A percentile compares a stretch with the other conserved stretches of the same genome.
Evolutionary conservation across 2,113 vertebrate species (phyloP).

Genomic region (Procavia capensis): DNA sequence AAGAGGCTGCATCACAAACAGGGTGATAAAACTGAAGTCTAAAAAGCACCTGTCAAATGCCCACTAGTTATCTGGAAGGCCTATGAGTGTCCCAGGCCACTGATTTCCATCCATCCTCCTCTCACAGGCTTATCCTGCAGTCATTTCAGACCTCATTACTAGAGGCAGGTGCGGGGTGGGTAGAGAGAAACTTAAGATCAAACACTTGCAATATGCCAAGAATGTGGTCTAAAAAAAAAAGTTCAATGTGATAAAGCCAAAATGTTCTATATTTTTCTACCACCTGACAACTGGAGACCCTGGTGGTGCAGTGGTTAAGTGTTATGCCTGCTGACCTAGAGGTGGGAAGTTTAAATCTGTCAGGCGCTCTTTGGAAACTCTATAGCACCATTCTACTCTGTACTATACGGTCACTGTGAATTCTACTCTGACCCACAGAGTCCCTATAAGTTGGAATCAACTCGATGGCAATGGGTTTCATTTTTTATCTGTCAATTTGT

Average conservation of each 20-base stretch:
- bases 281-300: too few species aligned
- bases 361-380: too few species aligned
- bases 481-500: neutral
- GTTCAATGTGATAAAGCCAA: rapidly evolving
- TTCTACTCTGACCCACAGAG: too few species aligned
- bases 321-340: too few species aligned
- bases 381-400: too few species aligned
- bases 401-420: too few species aligned
- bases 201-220: neutral
- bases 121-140: neutral
- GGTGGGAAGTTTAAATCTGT: too few species aligned
- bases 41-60: neutral
- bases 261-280: rapidly evolving
- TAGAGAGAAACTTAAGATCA: neutral
- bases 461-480: too few species aligned
- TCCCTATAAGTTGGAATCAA: too few species aligned
- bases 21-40: neutral
- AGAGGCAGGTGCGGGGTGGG: neutral
- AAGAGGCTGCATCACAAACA: neutral
- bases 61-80: neutral
- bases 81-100: neutral
- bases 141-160: neutral
- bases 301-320: too few species aligned
- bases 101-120: neutral
- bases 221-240: neutral